Evolutionary conservation across 2,113 vertebrate species (phyloP), one percentile per base, ranked within the genome.

Genomic region (Pelecanus crispus): DNA sequence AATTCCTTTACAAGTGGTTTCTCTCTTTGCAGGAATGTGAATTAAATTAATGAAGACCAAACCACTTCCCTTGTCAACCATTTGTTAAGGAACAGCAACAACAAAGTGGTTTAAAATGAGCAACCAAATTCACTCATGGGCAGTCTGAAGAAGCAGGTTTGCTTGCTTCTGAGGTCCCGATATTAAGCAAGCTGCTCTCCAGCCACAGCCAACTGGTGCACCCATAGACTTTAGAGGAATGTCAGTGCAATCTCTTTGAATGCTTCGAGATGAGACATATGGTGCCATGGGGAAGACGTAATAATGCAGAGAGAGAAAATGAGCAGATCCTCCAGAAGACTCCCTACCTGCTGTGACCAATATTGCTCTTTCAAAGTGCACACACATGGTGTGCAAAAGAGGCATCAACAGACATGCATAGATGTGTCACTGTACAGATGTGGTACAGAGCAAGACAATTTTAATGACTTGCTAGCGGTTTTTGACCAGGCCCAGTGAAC

Each of bases 371-470:
- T 77, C 62, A 62, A 92, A 91, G 66, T 24, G 38, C 49, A 38
- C 22, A 4, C 28, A 40, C 0, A 0, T 10, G 7, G 16, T 4
- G 13, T 80, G 58, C 66, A 59, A 47, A 82, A 86, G 49, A 56
- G 45, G 36, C 31, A 89, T 15, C 2, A 5, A 12, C 12, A 61
- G 67, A 29, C 20, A 4, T 0, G 0, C 0, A 0, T 2, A 5
- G 36, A 31, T 17, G 13, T 40, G 44, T 32, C 22, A 13, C 53
- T 19, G 9, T 38, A 61, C 2, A 3, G 24, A 32, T 17, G 40
- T 16, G 44, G 10, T 24, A 24, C 36, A 44, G 36, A 50, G 38
- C 44, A 72, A 70, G n/a, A 55, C 42, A 52, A 26, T 29, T 31
- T 19, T 40, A 5, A 21, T 8, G 21, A n/a, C 52, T 31, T 71